Conservation (phyloP, 2,888 invertebrate species). For the Tortrix viridana region DNA sequence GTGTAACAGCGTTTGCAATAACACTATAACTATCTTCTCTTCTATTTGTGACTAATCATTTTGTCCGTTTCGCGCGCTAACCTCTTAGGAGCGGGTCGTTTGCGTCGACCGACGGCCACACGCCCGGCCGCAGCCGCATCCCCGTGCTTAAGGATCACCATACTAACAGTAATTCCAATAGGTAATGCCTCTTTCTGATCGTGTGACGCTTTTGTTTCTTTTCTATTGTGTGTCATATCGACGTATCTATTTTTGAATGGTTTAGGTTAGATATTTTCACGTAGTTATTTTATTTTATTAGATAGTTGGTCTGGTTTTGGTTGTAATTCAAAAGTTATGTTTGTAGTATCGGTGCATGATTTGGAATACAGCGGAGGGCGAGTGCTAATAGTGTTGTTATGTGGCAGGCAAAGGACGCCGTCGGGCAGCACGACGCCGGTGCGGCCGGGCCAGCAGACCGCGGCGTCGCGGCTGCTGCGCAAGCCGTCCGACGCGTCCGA, state of each 20-base stretch:
- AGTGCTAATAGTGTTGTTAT: constrained; percentile 40
- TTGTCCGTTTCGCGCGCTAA: constrained; percentile 76
- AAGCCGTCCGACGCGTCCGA: constrained; percentile 89
- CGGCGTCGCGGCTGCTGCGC: constrained; percentile 85
- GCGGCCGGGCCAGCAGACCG: constrained; percentile 85
- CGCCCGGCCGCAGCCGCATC: constrained; percentile 79
- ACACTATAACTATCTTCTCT: constrained; percentile 53
- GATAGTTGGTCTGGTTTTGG: constrained; percentile 30
- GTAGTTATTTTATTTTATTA: constrained; percentile 5
- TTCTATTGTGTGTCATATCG: constrained; percentile 41
- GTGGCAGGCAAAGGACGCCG: constrained; percentile 88
- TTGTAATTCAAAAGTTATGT: constrained; percentile 16
- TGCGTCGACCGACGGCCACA: constrained; percentile 79
- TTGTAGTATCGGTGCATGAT: constrained; percentile 42
- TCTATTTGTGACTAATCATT: constrained; percentile 69
- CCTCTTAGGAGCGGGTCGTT: constrained; percentile 81
- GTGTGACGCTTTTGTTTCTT: constrained; percentile 45
- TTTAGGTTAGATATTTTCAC: constrained; percentile 12
- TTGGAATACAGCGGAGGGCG: constrained; percentile 18
- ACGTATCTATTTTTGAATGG: constrained; percentile 39
- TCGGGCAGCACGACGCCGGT: constrained; percentile 90
- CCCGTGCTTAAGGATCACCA: constrained; percentile 80
- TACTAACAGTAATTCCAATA: constrained; percentile 79
- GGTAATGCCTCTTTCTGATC: constrained; percentile 62
- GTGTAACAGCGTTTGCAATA: constrained; percentile 57